Evolutionary conservation across 1,140 invertebrate species (phyloP).

Genomic region (Leptinotarsa undecemlineata): DNA sequence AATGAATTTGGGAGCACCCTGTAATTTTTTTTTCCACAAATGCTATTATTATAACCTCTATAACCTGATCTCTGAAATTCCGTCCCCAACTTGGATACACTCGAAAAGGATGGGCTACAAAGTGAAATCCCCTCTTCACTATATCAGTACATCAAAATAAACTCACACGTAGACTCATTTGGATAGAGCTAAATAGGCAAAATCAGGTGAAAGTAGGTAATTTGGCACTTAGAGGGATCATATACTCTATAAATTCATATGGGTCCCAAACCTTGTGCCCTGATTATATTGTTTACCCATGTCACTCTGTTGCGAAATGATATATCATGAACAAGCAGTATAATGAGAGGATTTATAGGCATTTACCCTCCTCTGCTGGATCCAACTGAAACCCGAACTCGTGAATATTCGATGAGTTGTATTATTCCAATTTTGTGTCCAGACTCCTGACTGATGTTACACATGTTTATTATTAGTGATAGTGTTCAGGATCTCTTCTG

Average conservation of each 20-base stretch:
- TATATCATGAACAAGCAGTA: conserved; percentile 15
- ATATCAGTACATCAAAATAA: too few species aligned
- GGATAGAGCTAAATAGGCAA: too few species aligned
- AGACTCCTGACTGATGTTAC: not conserved
- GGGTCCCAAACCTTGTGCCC: conserved; percentile 32
- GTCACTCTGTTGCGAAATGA: conserved; percentile 27
- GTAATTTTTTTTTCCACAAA: too few species aligned
- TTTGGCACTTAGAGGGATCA: conserved; percentile 35
- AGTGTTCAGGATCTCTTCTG: too few species aligned
- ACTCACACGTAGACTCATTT: too few species aligned
- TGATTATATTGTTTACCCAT: conserved; percentile 35
- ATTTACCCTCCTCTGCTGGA: not conserved
- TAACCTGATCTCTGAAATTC: too few species aligned
- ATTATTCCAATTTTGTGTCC: not conserved
- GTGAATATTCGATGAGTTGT: not conserved
- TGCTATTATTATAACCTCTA: too few species aligned
- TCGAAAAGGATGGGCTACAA: too few species aligned
- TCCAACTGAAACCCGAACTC: not conserved
- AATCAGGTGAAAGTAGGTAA: conserved; percentile 15
- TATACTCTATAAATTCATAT: conserved; percentile 27
- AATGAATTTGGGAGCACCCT: too few species aligned
- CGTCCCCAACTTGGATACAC: too few species aligned
- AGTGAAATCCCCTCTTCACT: too few species aligned
- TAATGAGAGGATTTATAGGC: conserved; percentile 16
- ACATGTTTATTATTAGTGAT: too few species aligned